Percentiles rank a stretch among this genome's conserved stretches.
Conservation (phyloP, 2,797 vertebrate genomes). For the Phalanger gymnotis region DNA sequence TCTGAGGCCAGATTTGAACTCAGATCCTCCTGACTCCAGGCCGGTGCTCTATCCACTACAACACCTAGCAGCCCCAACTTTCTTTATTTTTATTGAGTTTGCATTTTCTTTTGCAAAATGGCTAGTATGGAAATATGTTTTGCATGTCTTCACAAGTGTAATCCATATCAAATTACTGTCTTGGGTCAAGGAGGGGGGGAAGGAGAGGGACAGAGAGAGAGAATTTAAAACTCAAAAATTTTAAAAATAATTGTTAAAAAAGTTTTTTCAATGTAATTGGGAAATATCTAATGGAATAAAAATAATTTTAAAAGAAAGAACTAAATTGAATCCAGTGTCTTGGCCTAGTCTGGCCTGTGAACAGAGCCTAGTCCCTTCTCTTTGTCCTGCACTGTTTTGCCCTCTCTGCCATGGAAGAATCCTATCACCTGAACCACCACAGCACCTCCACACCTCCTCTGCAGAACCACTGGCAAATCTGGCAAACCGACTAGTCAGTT, state of each 20-base stretch:
- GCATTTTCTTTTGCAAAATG: background rate
- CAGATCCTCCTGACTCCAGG: too few species aligned
- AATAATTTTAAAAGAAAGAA: background rate
- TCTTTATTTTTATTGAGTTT: background rate
- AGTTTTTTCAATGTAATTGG: background rate
- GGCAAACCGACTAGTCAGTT: background rate
- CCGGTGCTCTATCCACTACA: too few species aligned
- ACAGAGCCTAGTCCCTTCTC: background rate
- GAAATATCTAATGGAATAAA: background rate
- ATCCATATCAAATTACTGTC: background rate
- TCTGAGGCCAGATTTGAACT: too few species aligned
- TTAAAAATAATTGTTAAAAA: background rate
- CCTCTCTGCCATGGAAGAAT: background rate
- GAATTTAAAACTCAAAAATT: background rate
- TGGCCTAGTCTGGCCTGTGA: background rate
- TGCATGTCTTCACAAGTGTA: too few species aligned
- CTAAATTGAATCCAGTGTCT: background rate
- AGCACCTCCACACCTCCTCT: background rate
- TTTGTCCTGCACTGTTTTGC: background rate
- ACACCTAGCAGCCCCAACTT: too few species aligned
- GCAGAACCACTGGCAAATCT: background rate
- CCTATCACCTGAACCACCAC: background rate
- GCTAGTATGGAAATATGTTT: too few species aligned
- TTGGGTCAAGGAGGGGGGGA: background rate
- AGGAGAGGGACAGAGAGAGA: background rate